These are phyloP conservation scores for Microtus ochrogaster DNA, from an alignment of 2,113 vertebrate species.

Conservation along the genomic window DNA sequence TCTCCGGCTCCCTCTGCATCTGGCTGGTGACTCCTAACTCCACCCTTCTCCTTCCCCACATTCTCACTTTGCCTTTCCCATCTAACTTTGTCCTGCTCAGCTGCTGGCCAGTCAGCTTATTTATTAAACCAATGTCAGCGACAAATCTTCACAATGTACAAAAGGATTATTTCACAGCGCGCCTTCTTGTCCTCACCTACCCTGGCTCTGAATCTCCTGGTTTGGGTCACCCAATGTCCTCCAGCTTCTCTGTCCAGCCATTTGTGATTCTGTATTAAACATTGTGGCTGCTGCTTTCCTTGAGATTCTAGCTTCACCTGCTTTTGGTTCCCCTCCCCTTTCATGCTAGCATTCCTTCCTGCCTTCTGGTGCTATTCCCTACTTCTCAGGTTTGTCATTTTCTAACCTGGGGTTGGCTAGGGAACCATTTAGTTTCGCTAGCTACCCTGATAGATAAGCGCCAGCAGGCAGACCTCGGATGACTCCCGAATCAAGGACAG, in stretches of 20 bases:
- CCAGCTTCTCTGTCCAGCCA: not conserved
- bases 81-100: no score
- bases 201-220: not conserved
- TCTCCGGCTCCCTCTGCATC: no score
- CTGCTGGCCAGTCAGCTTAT: no score
- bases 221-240: conserved; percentile 12
- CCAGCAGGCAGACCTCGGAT: conserved; percentile 29
- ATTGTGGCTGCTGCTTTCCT: not conserved
- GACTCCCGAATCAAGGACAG: conserved; percentile 36
- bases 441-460: conserved; percentile 14
- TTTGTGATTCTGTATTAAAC: not conserved
- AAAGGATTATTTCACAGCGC: no score
- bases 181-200: not conserved
- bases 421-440: conserved; percentile 35
- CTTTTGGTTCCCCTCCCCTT: not conserved
- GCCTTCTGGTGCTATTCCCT: not conserved
- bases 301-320: conserved; percentile 7
- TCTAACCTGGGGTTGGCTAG: conserved; percentile 37
- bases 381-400: conserved; percentile 42
- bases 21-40: no score
- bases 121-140: no score
- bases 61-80: no score
- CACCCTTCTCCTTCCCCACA: no score
- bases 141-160: no score
- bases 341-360: not conserved